These are phyloP conservation scores for Talpa occidentalis DNA, from an alignment of 2,113 vertebrate genomes.

Conservation along the genomic window DNA sequence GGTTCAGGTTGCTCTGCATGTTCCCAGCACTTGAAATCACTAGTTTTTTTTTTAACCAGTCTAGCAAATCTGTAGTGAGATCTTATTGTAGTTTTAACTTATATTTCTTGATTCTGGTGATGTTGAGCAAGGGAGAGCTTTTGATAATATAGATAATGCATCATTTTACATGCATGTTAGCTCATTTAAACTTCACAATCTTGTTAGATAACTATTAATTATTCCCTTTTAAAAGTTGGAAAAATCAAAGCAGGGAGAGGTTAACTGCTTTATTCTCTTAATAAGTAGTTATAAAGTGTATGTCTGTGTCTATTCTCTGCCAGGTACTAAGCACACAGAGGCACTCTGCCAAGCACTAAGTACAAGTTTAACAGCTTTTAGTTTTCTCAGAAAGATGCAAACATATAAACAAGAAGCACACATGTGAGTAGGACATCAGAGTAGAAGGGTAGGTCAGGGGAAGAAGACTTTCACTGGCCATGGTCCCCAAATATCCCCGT, in stretches of 20 bases:
- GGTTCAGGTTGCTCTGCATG: background rate
- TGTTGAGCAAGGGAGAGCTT: constrained; percentile 19
- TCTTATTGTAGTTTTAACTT: constrained; percentile 16
- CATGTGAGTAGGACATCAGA: background rate
- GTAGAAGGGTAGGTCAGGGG: background rate
- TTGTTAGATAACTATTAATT: constrained; percentile 11
- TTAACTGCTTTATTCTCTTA: constrained; percentile 6
- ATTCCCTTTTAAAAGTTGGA: constrained; percentile 29
- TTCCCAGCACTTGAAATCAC: background rate
- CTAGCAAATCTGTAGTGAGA: constrained; percentile 5
- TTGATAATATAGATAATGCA: background rate
- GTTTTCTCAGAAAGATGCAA: background rate
- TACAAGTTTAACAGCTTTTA: background rate
- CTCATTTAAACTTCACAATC: constrained; percentile 1
- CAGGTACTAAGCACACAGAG: background rate
- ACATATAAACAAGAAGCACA: background rate
- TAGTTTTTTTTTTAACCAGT: background rate
- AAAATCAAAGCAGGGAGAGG: background rate
- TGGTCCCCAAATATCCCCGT: background rate
- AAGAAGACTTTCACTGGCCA: background rate
- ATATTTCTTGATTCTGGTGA: background rate
- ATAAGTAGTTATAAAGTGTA: background rate
- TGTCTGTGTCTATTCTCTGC: background rate
- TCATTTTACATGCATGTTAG: constrained; percentile 9
- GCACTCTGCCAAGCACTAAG: too few species aligned